These are phyloP conservation scores for Gonocerus acuteangulatus DNA, from an alignment of 2,888 invertebrate genomes.

Conservation along the genomic window DNA sequence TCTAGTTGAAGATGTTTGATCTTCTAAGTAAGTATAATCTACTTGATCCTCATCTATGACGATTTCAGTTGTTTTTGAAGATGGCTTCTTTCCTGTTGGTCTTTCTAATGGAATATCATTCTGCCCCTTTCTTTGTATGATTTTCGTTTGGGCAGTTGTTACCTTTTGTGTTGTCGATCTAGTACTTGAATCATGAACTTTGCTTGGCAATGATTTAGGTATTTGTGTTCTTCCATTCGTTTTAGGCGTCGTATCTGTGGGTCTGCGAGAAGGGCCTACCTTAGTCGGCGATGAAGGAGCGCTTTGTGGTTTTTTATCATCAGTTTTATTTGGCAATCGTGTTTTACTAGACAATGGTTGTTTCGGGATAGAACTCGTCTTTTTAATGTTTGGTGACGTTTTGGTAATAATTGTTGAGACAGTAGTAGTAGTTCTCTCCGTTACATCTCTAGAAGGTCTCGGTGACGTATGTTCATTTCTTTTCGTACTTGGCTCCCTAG, in stretches of 20 bases:
- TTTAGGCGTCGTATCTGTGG: constrained; percentile 19
- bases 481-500: constrained; percentile 35
- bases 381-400: constrained; percentile 4
- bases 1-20: not conserved
- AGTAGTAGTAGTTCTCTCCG: not conserved
- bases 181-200: constrained; percentile 15
- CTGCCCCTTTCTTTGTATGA: constrained; percentile 3
- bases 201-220: not conserved
- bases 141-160: constrained; percentile 1
- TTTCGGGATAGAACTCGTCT: constrained; percentile 4
- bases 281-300: not conserved
- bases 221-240: not conserved
- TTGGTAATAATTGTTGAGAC: constrained; percentile 29
- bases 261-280: not conserved
- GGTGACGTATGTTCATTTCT: constrained; percentile 28
- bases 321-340: not conserved
- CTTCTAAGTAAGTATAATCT: not conserved
- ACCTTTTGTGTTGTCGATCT: not conserved
- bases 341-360: constrained; percentile 2
- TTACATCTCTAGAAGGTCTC: constrained; percentile 21
- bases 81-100: not conserved
- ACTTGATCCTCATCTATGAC: not conserved
- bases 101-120: not conserved
- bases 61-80: not conserved
- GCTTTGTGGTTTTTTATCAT: not conserved